Evolutionary conservation across 2,888 invertebrate genomes (phyloP).

Genomic region (Ypsolopha sequella): DNA sequence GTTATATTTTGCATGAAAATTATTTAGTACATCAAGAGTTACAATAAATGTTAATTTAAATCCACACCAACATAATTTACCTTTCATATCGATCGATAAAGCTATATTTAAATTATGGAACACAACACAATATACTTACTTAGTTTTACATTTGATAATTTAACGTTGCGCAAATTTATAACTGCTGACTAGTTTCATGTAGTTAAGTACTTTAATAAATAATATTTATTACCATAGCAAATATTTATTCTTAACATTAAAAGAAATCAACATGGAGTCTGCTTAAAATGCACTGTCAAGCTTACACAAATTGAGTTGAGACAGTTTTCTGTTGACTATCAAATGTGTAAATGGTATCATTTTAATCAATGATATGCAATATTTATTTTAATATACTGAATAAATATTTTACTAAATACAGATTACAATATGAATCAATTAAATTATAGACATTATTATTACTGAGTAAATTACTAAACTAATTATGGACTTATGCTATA

Average conservation of each 20-base stretch:
- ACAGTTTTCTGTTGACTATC: neutral
- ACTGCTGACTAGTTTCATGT: conserved; percentile 68
- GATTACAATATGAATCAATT: conserved; percentile 3
- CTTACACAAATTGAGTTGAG: neutral
- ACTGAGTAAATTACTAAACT: conserved; percentile 51
- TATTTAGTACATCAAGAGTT: neutral
- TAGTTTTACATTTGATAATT: conserved; percentile 49
- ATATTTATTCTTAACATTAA: conserved; percentile 62
- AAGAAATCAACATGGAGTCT: conserved; percentile 21
- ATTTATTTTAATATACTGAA: neutral
- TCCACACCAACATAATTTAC: conserved; percentile 65
- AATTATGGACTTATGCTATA: conserved; percentile 61
- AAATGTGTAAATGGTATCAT: neutral
- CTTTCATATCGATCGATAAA: conserved; percentile 57
- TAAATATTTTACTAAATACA: conserved; percentile 4
- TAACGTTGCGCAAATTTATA: conserved; percentile 70
- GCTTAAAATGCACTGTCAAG: conserved; percentile 3
- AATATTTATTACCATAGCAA: conserved; percentile 58
- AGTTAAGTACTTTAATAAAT: conserved; percentile 71
- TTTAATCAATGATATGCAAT: conserved; percentile 4
- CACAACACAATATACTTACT: conserved; percentile 60
- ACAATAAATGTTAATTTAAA: conserved; percentile 1
- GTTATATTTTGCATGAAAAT: neutral
- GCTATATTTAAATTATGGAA: conserved; percentile 64
- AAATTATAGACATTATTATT: conserved; percentile 11